Evolutionary conservation across 30 jellyfish, hydroid and myxozoan species (phyloP), one percentile per base, ranked within the genome.

Genomic region (Chironex yamaguchii): DNA sequence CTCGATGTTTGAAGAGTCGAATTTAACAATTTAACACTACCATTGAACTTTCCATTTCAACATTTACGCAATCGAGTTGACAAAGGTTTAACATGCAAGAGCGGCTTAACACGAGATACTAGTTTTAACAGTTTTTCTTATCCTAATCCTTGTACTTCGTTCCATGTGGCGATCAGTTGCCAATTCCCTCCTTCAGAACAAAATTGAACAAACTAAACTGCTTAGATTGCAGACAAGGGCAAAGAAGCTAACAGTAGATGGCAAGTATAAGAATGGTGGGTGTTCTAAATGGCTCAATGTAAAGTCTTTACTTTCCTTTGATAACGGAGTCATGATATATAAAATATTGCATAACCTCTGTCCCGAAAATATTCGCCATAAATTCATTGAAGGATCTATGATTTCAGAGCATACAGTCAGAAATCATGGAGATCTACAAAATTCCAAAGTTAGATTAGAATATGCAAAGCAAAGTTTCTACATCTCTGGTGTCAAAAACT

Each of bases 291-390:
- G 62, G 62, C 62, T 42, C 62, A 11, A 11, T 9, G n/a, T 42
- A 42, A 11, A n/a, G n/a, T 11, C 11, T n/a, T 58, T 58, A 21
- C 20, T 64, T 21, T 68, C 68, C 82, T 68, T 68, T 29, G 75
- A 27, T 28, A 31, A 68, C 33, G 82, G 70, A 27, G 82, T 68
- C 75, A 68, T 68, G 82, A 68, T 67, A 1, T 29, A 68, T 68
- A 68, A 68, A 68, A 3, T 68, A 22, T 22, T 3, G 3, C 70
- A 68, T 68, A 67, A 33, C 25, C 82, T 68, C 24, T 68, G 82
- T 68, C 75, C 82, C 17, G 76, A 68, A 2, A 68, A 68, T 27
- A 64, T 2, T 68, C 68, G 68, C 11, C 68, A 68, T 3, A 68
- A 29, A 68, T 29, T 68, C 65, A 29, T 28, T 14, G 29, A 68